A percentile compares a stretch with the other conserved stretches of the same genome.
Evolutionary conservation across 2,113 vertebrate species (phyloP).

Genomic region (Paracanthobrama guichenoti): DNA sequence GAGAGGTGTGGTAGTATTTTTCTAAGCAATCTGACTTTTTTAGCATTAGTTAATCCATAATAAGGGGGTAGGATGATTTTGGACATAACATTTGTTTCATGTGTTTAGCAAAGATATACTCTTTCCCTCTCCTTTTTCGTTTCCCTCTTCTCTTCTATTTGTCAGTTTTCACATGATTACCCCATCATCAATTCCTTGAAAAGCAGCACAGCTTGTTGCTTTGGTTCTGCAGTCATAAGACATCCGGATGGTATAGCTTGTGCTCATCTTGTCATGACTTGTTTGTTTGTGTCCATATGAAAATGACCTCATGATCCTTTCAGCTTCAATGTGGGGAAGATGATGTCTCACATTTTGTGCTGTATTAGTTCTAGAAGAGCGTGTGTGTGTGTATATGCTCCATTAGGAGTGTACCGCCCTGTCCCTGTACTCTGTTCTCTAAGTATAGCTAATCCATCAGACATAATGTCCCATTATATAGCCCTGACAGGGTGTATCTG

Average conservation of each 20-base stretch:
- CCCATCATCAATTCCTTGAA: not conserved
- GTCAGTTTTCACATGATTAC: conserved; percentile 36
- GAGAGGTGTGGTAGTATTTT: not conserved
- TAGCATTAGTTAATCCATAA: not conserved
- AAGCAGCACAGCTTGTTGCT: not conserved
- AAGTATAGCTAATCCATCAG: conserved; percentile 42
- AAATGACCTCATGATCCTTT: conserved; percentile 38
- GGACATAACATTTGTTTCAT: not conserved
- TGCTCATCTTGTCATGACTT: conserved; percentile 19
- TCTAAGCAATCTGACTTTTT: not conserved
- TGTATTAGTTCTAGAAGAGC: conserved; percentile 1
- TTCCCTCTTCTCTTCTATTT: not conserved
- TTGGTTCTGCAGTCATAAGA: conserved; percentile 36
- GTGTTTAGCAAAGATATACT: not conserved
- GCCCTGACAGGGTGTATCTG: conserved; percentile 17
- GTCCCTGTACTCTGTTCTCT: conserved; percentile 15
- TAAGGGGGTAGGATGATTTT: not conserved
- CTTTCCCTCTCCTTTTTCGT: not conserved
- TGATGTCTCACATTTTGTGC: not conserved
- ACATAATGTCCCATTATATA: conserved; percentile 41
- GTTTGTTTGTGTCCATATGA: conserved; percentile 52
- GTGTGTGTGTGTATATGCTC: conserved; percentile 25
- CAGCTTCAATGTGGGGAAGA: not conserved
- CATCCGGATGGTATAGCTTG: conserved; percentile 37
- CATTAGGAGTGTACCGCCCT: not conserved